Evolutionary conservation across 2,113 vertebrate genomes (phyloP).

Genomic region (Amia ocellicauda): DNA sequence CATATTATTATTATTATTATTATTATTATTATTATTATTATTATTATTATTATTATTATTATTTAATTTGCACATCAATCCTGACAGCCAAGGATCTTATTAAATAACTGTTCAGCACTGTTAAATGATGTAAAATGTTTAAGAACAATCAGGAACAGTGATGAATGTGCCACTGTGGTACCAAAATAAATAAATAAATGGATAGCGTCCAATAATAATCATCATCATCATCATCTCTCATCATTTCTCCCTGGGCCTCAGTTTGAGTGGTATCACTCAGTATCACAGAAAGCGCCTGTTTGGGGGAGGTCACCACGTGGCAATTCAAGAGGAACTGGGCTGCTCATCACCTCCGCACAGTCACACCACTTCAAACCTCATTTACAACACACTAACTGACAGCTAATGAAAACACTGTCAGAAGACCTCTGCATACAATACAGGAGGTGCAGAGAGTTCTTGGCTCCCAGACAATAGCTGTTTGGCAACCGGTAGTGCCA

Average conservation of each 20-base stretch:
- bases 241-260: not conserved
- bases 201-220: no score
- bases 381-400: conserved; percentile 9
- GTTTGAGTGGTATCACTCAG: not conserved
- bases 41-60: no score
- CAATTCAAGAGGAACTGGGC: conserved; percentile 12
- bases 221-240: no score
- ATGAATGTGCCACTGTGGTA: no score
- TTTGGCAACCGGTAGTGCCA: not conserved
- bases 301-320: not conserved
- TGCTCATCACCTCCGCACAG: conserved; percentile 9
- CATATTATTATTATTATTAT: no score
- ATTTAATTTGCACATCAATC: no score
- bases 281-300: not conserved
- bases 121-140: no score
- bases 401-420: conserved; percentile 24
- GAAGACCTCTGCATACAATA: not conserved
- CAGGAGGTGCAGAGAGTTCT: not conserved
- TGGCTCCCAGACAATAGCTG: conserved; percentile 5
- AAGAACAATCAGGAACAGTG: no score
- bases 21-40: no score
- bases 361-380: not conserved
- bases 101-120: no score
- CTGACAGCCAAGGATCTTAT: no score
- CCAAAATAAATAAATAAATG: no score